Percentiles rank a stretch among this genome's conserved stretches.
These are phyloP conservation scores for Myanophis thanlyinensis DNA, from an alignment of 2,113 vertebrate genomes.

Conservation along the genomic window DNA sequence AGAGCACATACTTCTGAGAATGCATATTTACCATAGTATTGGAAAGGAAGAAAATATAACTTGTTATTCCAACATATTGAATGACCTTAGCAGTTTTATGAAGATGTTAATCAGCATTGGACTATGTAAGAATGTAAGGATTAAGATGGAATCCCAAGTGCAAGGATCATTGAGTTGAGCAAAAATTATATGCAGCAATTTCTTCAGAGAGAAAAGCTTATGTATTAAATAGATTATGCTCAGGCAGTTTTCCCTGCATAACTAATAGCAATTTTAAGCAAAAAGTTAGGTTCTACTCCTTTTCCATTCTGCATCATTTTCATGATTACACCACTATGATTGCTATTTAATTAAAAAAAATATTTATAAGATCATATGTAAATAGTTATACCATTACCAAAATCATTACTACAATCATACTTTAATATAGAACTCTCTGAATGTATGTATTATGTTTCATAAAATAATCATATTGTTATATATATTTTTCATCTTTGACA, in stretches of 20 bases:
- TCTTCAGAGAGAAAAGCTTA: not conserved
- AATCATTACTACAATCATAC: not conserved
- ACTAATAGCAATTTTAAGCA: not conserved
- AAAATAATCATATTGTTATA: not conserved
- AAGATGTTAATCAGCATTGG: not conserved
- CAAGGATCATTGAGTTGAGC: not conserved
- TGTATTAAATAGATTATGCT: not conserved
- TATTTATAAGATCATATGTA: not conserved
- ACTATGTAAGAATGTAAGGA: not conserved
- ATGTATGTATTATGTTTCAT: not conserved
- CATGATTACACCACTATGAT: not conserved
- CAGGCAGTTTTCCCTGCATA: not conserved
- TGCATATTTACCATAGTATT: not conserved
- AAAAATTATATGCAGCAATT: not conserved
- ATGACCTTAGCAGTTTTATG: not conserved
- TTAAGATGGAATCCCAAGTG: not conserved
- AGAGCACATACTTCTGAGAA: not conserved
- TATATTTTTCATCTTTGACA: not conserved
- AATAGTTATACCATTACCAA: not conserved
- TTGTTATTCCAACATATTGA: not conserved
- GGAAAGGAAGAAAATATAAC: not conserved
- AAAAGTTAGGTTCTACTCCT: not conserved
- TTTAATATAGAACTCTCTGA: not conserved
- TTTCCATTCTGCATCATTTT: not conserved
- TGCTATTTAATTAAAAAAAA: not conserved